Evolutionary conservation across 2,113 vertebrate species (phyloP).

Genomic region (Sander vitreus): DNA sequence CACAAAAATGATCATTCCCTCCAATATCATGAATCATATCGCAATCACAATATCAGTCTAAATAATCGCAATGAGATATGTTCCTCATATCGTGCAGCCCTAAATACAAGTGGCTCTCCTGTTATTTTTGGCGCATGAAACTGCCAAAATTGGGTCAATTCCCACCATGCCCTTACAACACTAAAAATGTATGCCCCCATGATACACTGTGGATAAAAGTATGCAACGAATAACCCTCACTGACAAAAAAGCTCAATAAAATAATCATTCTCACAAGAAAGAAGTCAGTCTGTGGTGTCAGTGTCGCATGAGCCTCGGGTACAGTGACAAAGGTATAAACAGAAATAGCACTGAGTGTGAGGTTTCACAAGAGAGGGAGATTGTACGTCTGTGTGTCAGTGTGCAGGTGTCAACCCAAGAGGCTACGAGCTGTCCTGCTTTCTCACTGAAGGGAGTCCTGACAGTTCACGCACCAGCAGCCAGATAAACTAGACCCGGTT

Average conservation of each 20-base stretch:
- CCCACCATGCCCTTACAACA: background rate
- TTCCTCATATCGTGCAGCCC: too few relatives aligned
- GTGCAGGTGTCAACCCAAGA: slow-evolving; percentile 26
- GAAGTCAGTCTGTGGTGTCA: background rate
- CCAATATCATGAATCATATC: too few relatives aligned
- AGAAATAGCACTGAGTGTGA: slow-evolving; percentile 49
- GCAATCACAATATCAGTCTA: too few relatives aligned
- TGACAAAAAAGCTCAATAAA: background rate
- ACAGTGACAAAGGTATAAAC: slow-evolving; percentile 49
- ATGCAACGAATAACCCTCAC: background rate
- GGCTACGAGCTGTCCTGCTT: slow-evolving; percentile 45
- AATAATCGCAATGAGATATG: too few relatives aligned
- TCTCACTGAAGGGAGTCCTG: background rate
- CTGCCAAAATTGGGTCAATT: background rate
- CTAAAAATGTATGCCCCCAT: background rate
- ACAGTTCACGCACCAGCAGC: slow-evolving; percentile 40
- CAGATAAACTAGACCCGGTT: slow-evolving; percentile 23
- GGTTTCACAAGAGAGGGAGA: slow-evolving; percentile 40
- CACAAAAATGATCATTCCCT: too few relatives aligned
- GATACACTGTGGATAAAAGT: slow-evolving; percentile 1
- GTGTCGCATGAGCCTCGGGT: slow-evolving; percentile 15
- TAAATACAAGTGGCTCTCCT: background rate
- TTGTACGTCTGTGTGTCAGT: slow-evolving; percentile 6
- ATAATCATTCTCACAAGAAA: background rate
- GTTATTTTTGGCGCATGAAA: background rate